Evolutionary conservation across 1,140 invertebrate genomes (phyloP).

Genomic region (Ericerus pela): DNA sequence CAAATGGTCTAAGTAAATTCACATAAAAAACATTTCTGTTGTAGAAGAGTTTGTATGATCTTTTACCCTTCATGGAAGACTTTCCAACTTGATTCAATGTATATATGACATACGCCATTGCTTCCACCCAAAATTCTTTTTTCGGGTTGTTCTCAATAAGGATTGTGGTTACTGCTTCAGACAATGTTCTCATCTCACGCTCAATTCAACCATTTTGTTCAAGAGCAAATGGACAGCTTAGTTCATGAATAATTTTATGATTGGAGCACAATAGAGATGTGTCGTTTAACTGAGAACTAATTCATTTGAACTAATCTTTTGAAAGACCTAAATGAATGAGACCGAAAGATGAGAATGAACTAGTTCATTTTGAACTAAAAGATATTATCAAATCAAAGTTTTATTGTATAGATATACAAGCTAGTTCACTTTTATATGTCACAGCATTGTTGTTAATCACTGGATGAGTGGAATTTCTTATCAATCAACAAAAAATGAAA

Average conservation of each 20-base stretch:
- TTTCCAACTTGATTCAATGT: constrained; percentile 29
- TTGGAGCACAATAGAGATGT: no score
- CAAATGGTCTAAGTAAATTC: constrained; percentile 31
- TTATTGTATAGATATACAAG: no score
- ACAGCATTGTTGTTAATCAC: no score
- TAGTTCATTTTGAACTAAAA: no score
- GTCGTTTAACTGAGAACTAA: no score
- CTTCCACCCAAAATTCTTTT: constrained; percentile 2
- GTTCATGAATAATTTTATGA: background rate
- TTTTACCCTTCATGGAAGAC: background rate
- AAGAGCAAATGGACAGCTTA: constrained; percentile 28
- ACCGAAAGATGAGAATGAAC: no score
- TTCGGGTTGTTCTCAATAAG: constrained; percentile 18
- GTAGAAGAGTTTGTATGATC: constrained; percentile 25
- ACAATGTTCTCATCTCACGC: constrained; percentile 28
- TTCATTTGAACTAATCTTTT: no score
- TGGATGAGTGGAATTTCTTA: no score
- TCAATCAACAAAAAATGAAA: no score
- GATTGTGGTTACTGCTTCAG: constrained; percentile 25
- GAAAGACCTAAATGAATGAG: no score
- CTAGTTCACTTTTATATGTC: no score
- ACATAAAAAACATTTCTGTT: constrained; percentile 20
- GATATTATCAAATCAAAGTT: no score
- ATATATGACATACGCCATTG: constrained; percentile 25
- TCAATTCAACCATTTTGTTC: constrained; percentile 36